A percentile compares a stretch with the other conserved stretches of the same genome.
These are phyloP conservation scores for Drosophila pandora DNA, from an alignment of 1,140 invertebrate genomes.

Conservation along the genomic window DNA sequence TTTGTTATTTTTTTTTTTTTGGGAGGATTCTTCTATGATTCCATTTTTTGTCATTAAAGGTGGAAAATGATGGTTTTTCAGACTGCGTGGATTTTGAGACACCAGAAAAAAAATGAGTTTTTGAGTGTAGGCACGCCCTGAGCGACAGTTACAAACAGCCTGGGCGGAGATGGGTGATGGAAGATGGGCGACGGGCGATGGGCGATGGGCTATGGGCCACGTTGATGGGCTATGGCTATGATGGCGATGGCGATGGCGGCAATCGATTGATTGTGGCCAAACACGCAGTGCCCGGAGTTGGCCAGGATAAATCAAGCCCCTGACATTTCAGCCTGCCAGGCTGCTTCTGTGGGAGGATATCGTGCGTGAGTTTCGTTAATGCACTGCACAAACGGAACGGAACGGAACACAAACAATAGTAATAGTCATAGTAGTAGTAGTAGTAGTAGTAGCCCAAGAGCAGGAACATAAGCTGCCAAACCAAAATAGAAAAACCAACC, in stretches of 20 bases:
- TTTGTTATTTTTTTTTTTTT: background rate
- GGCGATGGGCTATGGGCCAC: slow-evolving; percentile 43
- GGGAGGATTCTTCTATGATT: background rate
- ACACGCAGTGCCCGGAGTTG: slow-evolving; percentile 75
- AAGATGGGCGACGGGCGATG: slow-evolving; percentile 9
- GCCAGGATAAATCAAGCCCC: slow-evolving; percentile 80
- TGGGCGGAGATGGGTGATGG: slow-evolving; percentile 40
- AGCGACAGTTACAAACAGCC: slow-evolving; percentile 78
- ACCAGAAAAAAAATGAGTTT: slow-evolving; percentile 29
- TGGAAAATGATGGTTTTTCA: slow-evolving; percentile 14
- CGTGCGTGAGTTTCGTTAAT: slow-evolving; percentile 80
- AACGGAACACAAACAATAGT: slow-evolving; percentile 12
- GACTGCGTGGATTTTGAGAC: slow-evolving; percentile 23
- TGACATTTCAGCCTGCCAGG: slow-evolving; percentile 59
- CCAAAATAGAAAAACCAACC: slow-evolving; percentile 26
- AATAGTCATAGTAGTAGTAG: slow-evolving; percentile 1
- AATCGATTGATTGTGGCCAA: slow-evolving; percentile 82
- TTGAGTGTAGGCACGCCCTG: slow-evolving; percentile 70
- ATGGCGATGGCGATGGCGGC: slow-evolving; percentile 51
- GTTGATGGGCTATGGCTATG: slow-evolving; percentile 29
- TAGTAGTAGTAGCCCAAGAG: slow-evolving; percentile 12
- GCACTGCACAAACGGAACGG: slow-evolving; percentile 59
- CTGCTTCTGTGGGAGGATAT: slow-evolving; percentile 23
- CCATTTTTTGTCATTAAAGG: background rate
- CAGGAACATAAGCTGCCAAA: slow-evolving; percentile 5